Base-by-base conservation (phyloP, 1,140 invertebrate genomes). In the Drosophila eugracilis region DNA sequence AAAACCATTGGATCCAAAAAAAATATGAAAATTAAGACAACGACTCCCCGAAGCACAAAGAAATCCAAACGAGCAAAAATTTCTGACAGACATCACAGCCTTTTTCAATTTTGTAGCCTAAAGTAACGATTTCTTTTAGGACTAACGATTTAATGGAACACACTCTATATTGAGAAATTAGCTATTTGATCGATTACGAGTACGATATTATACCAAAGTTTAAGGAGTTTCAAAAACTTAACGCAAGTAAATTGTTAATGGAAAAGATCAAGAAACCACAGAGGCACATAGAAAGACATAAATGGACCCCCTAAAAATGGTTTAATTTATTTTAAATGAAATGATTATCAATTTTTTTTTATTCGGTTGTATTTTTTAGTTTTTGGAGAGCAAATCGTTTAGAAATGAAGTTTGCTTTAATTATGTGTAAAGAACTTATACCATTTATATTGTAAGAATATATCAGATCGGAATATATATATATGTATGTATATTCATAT, bases 171-270 rank as follows among this genome's bases (percentile, higher is more conserved):
- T 30, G 39, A 24, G 58, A 17, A 34, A 62, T 36, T 67, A 53
- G 28, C 28, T 62, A 62, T 62, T 62, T 63, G 58, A 67, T 44
- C 45, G 36, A 21, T 62, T 62, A 63, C 39, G 28, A 48, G 15
- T 19, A 26, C 37, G 54, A 55, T 54, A 55, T 54, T 66, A 83
- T 83, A 83, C 78, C 78, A 81, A 81, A 81, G 78, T 81, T 60
- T 58, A 78, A 24, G 36, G 52, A 83, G 69, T 84, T 81, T 74
- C 45, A 73, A 73, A 67, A 81, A 83, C 55, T 47, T 44, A 28
- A 60, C 22, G 32, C 49, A 54, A 58, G 50, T 37, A 47, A 65
- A 75, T 41, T 39, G 48, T 54, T 47, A 55, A 50, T 9, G 24
- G 36, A 57, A 45, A 52, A 52, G 34, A 30, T 52, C 55, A 62